phyloP scores from a whole-genome alignment of 2,113 vertebrate genomes.

The Cyanoramphus novaezelandiae region DNA sequence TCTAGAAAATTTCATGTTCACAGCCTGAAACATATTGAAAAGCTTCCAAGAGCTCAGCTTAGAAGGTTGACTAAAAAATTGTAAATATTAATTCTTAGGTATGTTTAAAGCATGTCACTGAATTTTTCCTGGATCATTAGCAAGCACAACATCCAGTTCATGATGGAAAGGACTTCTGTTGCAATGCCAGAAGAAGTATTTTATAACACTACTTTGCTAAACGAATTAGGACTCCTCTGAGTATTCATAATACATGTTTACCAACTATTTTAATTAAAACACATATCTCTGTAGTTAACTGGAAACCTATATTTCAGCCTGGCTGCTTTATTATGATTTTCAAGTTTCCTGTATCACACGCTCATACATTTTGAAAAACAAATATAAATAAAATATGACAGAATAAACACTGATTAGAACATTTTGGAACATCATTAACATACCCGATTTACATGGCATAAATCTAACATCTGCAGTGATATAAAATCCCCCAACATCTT shows the following conservation, averaged over 20 bases:
- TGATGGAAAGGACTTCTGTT: neutral
- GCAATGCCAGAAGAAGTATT: neutral
- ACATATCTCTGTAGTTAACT: neutral
- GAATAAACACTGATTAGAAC: neutral
- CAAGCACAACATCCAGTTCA: neutral
- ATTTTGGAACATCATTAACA: neutral
- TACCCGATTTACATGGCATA: neutral
- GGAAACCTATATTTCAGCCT: neutral
- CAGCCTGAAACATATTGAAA: neutral
- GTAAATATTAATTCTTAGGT: neutral
- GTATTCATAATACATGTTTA: neutral
- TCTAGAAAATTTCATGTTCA: neutral
- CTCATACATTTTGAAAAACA: neutral
- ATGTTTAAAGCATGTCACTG: neutral
- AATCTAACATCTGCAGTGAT: slow-evolving; percentile 11
- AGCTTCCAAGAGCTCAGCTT: neutral
- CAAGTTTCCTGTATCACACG: neutral
- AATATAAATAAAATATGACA: neutral
- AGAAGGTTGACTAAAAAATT: neutral
- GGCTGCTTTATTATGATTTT: neutral
- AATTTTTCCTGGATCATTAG: neutral
- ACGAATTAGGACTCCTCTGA: neutral
- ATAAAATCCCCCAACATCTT: neutral
- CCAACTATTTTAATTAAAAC: neutral
- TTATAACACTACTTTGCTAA: neutral